Evolutionary conservation across 2,888 invertebrate genomes (phyloP), one percentile per base, ranked within the genome.

Genomic region (Perdita meconis): DNA sequence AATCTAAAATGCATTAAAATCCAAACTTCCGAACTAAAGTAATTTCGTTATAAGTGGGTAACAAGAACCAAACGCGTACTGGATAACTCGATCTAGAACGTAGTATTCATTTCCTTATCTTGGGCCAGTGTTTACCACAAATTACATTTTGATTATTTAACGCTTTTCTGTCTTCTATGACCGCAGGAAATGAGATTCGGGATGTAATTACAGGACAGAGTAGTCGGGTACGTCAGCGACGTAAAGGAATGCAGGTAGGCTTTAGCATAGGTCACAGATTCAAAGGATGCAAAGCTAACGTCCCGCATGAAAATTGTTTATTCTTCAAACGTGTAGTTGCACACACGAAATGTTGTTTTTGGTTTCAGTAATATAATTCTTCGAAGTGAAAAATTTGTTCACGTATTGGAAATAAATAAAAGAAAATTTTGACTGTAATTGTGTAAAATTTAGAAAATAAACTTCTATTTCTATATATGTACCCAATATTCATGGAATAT

Each of bases 121-220:
- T 26, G 24, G 19, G 22, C 47, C 63, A 42, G 47, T 51, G 55
- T 66, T 57, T 66, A 30, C 67, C 61, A 59, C 71, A 81, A 81
- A 81, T 78, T 64, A 65, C 65, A 55, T 51, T 61, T 66, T 65
- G 68, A 73, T 59, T 60, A 61, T 75, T 69, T 66, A 82, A 50
- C 68, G 50, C 55, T 73, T 68, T 50, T 42, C 57, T 38, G 53
- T 26, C 56, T 34, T 55, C 47, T 59, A 50, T 34, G 61, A 63
- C 82, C 53, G n/a, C 24, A 5, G 6, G 44, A 34, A 44, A 55
- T 55, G 63, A 69, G 63, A 78, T 69, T 68, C 44, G 47, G 44
- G 78, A 69, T 63, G 68, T 65, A 65, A 36, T 50, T 47, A 10
- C 3, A 2, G 10, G 10, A 1, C 19, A 16, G 30, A 63, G n/a